phyloP scores from a whole-genome alignment of 2,888 invertebrate species.

The Thyatira batis region DNA sequence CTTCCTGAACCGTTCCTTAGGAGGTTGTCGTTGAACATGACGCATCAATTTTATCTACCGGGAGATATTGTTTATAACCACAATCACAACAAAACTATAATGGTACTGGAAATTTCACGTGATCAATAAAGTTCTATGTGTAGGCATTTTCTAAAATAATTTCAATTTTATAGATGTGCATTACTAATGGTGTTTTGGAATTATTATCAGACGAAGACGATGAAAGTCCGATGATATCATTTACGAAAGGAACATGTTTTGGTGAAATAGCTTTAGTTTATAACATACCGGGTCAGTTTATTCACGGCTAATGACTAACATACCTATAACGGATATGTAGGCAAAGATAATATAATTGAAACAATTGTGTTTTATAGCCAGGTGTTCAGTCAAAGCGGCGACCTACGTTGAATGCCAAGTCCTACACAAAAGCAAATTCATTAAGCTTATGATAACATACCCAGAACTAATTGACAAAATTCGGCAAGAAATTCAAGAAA shows the following conservation, averaged over 20 bases:
- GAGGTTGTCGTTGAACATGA: constrained; percentile 75
- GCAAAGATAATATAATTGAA: neutral
- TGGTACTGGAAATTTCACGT: constrained; percentile 52
- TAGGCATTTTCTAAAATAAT: neutral
- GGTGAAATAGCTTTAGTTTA: constrained; percentile 79
- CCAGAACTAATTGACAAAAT: constrained; percentile 66
- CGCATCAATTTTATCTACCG: constrained; percentile 77
- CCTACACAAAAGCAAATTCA: constrained; percentile 74
- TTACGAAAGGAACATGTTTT: constrained; percentile 76
- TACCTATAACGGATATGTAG: neutral
- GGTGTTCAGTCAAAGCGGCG: constrained; percentile 78
- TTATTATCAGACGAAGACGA: constrained; percentile 79
- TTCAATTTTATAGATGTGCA: constrained; percentile 59
- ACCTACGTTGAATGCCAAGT: constrained; percentile 80
- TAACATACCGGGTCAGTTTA: constrained; percentile 66
- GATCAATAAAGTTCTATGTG: constrained; percentile 13
- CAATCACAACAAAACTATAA: constrained; percentile 76
- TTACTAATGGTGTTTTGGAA: constrained; percentile 75
- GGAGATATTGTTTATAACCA: constrained; percentile 78
- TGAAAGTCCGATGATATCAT: constrained; percentile 79
- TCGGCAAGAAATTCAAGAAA: constrained; percentile 53
- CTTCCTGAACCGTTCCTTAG: constrained; percentile 79
- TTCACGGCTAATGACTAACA: neutral
- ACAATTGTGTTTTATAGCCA: constrained; percentile 47
- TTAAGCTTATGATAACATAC: constrained; percentile 73